phyloP scores from a whole-genome alignment of 2,113 vertebrate species.

The Mobula hypostoma region DNA sequence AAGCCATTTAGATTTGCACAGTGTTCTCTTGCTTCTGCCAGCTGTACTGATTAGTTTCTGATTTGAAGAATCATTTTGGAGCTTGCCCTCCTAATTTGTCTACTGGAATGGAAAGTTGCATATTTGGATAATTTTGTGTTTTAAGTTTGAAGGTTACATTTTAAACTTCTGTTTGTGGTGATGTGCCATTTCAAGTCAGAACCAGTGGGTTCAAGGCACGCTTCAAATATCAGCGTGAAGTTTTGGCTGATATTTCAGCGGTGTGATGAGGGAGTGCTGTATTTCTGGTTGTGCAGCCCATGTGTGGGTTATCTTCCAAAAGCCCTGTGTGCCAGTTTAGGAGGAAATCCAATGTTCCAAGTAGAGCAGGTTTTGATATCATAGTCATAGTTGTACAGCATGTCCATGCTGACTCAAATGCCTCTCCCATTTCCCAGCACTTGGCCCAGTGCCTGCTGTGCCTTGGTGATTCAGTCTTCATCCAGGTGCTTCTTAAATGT shows the following conservation, averaged over 20 bases:
- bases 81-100: too few species aligned
- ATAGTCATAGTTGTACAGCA: too few species aligned
- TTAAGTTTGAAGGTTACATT: neutral
- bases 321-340: neutral
- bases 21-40: too few species aligned
- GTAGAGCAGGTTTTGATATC: neutral
- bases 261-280: neutral
- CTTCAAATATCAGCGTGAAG: neutral
- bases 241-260: too few species aligned
- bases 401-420: too few species aligned
- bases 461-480: too few species aligned
- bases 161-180: neutral
- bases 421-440: neutral
- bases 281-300: neutral
- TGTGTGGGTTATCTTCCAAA: neutral
- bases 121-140: neutral
- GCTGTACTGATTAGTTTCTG: neutral
- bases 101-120: neutral
- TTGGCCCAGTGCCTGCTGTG: too few species aligned
- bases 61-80: neutral
- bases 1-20: neutral
- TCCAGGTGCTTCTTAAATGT: too few species aligned
- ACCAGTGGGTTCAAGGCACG: neutral
- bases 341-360: neutral
- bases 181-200: too few species aligned